phyloP scores from a whole-genome alignment of 2,113 vertebrate genomes.

The Miniopterus natalensis region DNA sequence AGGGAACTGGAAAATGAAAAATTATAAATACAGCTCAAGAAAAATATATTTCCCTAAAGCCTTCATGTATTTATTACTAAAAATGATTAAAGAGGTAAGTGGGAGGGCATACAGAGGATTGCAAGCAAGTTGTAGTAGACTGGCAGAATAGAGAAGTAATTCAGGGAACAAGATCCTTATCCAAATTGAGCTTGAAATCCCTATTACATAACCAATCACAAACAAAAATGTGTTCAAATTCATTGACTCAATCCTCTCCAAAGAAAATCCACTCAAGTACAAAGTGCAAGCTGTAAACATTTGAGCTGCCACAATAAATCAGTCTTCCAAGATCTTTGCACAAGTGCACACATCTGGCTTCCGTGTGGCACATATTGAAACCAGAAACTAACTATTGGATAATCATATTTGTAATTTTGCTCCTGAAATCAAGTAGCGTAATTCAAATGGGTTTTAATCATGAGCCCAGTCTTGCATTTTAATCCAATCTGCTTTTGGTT shows the following conservation, averaged over 20 bases:
- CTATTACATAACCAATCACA: conserved; percentile 61
- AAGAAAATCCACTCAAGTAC: conserved; percentile 65
- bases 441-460: conserved; percentile 57
- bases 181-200: conserved; percentile 66
- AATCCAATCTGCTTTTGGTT: conserved; percentile 33
- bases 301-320: conserved; percentile 61
- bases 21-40: conserved; percentile 67
- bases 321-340: conserved; percentile 25
- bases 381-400: conserved; percentile 58
- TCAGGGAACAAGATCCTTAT: conserved; percentile 66
- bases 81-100: conserved; percentile 67
- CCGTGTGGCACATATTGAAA: conserved; percentile 54
- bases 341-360: conserved; percentile 44
- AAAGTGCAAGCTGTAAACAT: conserved; percentile 63
- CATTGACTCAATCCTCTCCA: conserved; percentile 56
- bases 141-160: conserved; percentile 60
- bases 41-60: conserved; percentile 67
- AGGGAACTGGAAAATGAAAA: conserved; percentile 77
- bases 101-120: neutral
- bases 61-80: conserved; percentile 64
- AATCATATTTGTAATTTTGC: conserved; percentile 72
- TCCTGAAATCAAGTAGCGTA: conserved; percentile 43
- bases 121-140: conserved; percentile 30
- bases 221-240: conserved; percentile 60
- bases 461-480: conserved; percentile 43